Evolutionary conservation across 2,113 vertebrate species (phyloP), one percentile per base, ranked within the genome.

Genomic region (Columba livia): DNA sequence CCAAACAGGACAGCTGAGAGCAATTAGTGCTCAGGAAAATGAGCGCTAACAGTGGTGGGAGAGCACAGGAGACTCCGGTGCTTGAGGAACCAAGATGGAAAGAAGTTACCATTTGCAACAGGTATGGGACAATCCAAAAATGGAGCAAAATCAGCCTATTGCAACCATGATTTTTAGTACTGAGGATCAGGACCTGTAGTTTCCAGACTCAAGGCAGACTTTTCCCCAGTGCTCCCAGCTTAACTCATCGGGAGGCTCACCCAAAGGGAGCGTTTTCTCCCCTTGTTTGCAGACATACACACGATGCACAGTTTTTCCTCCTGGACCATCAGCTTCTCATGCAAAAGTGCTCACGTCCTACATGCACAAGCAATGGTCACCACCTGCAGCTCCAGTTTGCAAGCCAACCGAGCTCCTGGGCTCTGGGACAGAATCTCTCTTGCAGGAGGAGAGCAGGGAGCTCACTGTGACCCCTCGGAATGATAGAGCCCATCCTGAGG

Each of bases 1-100:
- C 48, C 8, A 1, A 31, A 31, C 9, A 9, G 24, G 56, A 21
- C 1, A 20, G 24, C 2, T 21, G 64, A 44, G 67, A 65, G 47
- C 58, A 93, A 83, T 40, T 1, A 70, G 44, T 2, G 4, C 64
- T 62, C 18, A 10, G 50, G 42, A 58, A 44, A 88, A 77, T 0
- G 1, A 77, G 36, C 0, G 0, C 7, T 1, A n/a, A 36, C 19
- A 44, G 65, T 0, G 0, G n/a, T 3, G 4, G 69, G 60, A 89
- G 17, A 54, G 11, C 31, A 31, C 44, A 66, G n/a, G 47, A 91
- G 36, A 40, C 5, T 4, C 44, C 0, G 0, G 24, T 2, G 50
- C 51, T 53, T 4, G 29, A 34, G 61, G 48, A 78, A 34, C 25
- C 38, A 48, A 29, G 25, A 66, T 4, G 61, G 79, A 13, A 56